Conservation (phyloP, 2,113 vertebrate species). For the Saguinus midas region DNA sequence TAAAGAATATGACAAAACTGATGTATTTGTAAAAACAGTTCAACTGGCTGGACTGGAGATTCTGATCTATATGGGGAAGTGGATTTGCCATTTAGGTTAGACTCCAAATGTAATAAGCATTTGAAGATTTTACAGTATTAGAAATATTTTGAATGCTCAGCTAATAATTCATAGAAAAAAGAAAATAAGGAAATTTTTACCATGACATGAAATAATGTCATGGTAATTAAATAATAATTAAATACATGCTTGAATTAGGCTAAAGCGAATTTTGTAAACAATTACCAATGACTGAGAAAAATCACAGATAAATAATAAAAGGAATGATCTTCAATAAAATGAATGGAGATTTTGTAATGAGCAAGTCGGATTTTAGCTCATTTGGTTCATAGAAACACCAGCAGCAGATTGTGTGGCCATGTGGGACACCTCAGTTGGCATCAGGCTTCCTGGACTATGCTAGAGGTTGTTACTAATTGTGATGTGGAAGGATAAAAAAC, state of each 20-base stretch:
- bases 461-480: background rate
- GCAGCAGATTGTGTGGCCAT: slow-evolving; percentile 53
- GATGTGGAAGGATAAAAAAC: background rate
- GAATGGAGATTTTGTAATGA: slow-evolving; percentile 38
- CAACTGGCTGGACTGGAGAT: background rate
- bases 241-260: background rate
- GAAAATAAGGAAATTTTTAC: slow-evolving; percentile 18
- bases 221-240: no score
- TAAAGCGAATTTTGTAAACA: slow-evolving; percentile 33
- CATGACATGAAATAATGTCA: slow-evolving; percentile 22
- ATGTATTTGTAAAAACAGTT: background rate
- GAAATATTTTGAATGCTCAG: background rate
- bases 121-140: background rate
- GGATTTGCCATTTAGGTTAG: background rate
- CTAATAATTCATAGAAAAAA: background rate
- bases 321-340: background rate
- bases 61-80: background rate
- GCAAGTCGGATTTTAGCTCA: slow-evolving; percentile 54
- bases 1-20: background rate
- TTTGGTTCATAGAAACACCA: slow-evolving; percentile 51
- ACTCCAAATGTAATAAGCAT: background rate
- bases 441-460: background rate
- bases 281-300: background rate
- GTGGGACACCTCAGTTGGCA: slow-evolving; percentile 41
- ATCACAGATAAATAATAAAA: background rate